Evolutionary conservation across 2,113 vertebrate genomes (phyloP), one percentile per base, ranked within the genome.

Genomic region (Argyrosomus japonicus): DNA sequence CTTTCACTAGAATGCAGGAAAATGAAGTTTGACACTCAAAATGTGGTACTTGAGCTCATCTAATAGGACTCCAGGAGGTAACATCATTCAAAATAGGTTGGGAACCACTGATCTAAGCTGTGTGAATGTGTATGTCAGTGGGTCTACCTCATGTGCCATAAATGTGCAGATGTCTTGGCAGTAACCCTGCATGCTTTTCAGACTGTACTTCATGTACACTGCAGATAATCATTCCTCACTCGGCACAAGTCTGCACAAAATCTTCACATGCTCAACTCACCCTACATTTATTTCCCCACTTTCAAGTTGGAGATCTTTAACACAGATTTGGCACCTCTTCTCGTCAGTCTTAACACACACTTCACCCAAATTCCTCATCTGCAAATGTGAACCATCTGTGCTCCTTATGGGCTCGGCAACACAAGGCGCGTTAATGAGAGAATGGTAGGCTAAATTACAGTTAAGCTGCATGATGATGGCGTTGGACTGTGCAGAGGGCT

Each of bases 341-440:
- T 75, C 56, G 13, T 74, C 65, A 60, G 77, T 81, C 71, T 82
- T 74, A 86, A 85, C 89, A 83, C 79, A 83, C 87, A 62, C 69
- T 75, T 82, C 40, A 75, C 75, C 57, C 40, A 50, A 88, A 93
- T 89, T 89, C 87, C 81, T 85, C 77, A 13, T 77, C 62, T 81
- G 57, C 56, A 92, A 92, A 93, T 93, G 85, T 85, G 85, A 93
- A 91, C 85, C 93, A 94, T 93, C 78, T 95, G 93, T 83, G 82
- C 79, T 77, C 77, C 68, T 53, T 25, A 23, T 69, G 79, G 79
- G 76, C 75, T 36, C 56, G 5, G 65, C 74, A 78, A 65, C 67
- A 40, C 76, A 21, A 56, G 62, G 58, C 47, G 36, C 23, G 48
- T 79, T 91, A 82, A 90, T 89, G 77, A 92, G 68, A 84, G 74